phyloP scores from a whole-genome alignment of 1,140 invertebrate species.

The Papilio machaon region DNA sequence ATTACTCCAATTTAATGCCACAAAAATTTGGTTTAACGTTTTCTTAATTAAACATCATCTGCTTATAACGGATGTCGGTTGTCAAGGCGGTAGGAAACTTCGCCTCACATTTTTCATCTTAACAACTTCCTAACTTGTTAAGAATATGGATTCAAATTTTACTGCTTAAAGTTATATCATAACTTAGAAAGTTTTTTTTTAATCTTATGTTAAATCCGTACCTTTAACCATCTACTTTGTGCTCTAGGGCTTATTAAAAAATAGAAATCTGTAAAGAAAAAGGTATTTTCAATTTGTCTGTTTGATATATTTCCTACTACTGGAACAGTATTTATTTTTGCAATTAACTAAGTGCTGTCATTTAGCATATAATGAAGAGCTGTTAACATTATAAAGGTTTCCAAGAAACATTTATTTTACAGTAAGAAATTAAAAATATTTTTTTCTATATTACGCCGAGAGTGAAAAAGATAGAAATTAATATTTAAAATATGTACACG shows the following conservation, averaged over 20 bases:
- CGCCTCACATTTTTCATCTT: constrained; percentile 22
- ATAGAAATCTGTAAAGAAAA: neutral
- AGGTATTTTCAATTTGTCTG: neutral
- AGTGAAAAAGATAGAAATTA: no score
- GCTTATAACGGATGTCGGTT: constrained; percentile 7
- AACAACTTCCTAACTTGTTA: constrained; percentile 9
- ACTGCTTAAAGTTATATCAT: neutral
- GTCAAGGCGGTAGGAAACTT: neutral
- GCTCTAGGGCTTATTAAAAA: neutral
- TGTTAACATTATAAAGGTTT: neutral
- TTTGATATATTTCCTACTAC: neutral
- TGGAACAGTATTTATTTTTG: neutral
- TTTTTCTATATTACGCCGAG: neutral
- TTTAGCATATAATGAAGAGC: constrained; percentile 3
- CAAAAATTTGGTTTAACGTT: neutral
- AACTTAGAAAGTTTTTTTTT: neutral
- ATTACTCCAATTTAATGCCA: neutral
- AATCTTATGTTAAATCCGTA: neutral
- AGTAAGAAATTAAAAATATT: neutral
- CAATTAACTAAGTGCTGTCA: neutral
- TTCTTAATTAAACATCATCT: constrained; percentile 21
- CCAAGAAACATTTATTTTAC: neutral
- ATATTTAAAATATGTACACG: no score
- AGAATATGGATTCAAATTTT: neutral
- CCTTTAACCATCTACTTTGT: neutral